Conservation (phyloP, 2,888 invertebrate genomes). For the Barypeithes pellucidus region DNA sequence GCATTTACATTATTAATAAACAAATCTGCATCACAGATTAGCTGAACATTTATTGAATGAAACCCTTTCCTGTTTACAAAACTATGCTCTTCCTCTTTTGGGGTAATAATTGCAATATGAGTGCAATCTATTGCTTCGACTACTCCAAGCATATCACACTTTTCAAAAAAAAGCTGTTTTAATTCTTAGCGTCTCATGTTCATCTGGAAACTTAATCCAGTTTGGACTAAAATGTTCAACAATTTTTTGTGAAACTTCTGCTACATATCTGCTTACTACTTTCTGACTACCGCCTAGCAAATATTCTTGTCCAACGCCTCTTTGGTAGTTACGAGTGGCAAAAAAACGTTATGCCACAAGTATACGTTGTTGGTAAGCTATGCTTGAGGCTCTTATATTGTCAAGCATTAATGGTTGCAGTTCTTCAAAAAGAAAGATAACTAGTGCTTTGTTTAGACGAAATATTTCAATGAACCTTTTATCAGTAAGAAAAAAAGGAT, state of each 20-base stretch:
- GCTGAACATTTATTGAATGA: constrained; percentile 26
- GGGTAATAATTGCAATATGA: neutral
- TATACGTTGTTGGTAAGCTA: neutral
- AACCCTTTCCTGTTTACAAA: constrained; percentile 5
- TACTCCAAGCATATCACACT: constrained; percentile 12
- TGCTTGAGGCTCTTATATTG: neutral
- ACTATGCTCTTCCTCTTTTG: constrained; percentile 11
- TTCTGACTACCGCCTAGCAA: neutral
- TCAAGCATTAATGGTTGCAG: neutral
- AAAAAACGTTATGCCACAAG: neutral
- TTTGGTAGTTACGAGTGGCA: neutral
- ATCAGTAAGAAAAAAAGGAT: constrained; percentile 4
- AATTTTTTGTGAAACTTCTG: constrained; percentile 1
- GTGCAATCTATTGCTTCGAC: constrained; percentile 5
- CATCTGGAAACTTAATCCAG: neutral
- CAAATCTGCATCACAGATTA: constrained; percentile 24
- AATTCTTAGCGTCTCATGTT: neutral
- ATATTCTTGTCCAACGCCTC: neutral
- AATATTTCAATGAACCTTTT: neutral
- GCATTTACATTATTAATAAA: constrained; percentile 20
- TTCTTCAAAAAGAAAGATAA: neutral
- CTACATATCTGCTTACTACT: neutral
- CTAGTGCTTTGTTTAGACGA: neutral
- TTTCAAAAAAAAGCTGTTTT: constrained; percentile 14
- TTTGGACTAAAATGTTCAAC: neutral